Evolutionary conservation across 2,888 invertebrate species (phyloP).

Genomic region (Clusia tigrina): DNA sequence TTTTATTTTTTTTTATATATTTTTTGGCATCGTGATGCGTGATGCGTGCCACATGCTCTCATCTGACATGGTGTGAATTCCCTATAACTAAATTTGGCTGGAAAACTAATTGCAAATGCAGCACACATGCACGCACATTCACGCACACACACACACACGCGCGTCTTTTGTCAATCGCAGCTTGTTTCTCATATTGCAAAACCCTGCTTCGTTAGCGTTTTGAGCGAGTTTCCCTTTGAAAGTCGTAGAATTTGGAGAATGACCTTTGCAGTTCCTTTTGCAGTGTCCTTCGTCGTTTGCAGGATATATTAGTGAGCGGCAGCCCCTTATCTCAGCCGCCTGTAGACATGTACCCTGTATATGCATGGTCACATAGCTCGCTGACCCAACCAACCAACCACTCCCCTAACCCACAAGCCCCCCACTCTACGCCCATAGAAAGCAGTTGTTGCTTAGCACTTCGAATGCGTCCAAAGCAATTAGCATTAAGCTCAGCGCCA

Average conservation of each 20-base stretch:
- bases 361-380: too few species aligned
- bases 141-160: neutral
- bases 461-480: conserved; percentile 16
- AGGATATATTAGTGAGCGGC: too few species aligned
- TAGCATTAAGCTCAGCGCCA: conserved; percentile 29
- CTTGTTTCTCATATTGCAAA: too few species aligned
- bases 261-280: neutral
- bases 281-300: neutral
- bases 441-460: neutral
- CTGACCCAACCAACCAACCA: too few species aligned
- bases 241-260: too few species aligned
- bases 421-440: neutral
- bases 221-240: too few species aligned
- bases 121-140: neutral
- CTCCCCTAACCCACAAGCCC: too few species aligned
- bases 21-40: conserved; percentile 28
- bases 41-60: conserved; percentile 33
- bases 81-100: too few species aligned
- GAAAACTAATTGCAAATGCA: conserved; percentile 29
- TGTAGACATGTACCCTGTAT: too few species aligned
- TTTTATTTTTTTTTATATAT: conserved; percentile 1
- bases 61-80: conserved; percentile 19
- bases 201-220: too few species aligned
- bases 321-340: neutral
- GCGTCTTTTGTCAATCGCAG: neutral